Evolutionary conservation across 2,113 vertebrate species (phyloP), one percentile per base, ranked within the genome.

Genomic region (Tachuris rubrigastra): DNA sequence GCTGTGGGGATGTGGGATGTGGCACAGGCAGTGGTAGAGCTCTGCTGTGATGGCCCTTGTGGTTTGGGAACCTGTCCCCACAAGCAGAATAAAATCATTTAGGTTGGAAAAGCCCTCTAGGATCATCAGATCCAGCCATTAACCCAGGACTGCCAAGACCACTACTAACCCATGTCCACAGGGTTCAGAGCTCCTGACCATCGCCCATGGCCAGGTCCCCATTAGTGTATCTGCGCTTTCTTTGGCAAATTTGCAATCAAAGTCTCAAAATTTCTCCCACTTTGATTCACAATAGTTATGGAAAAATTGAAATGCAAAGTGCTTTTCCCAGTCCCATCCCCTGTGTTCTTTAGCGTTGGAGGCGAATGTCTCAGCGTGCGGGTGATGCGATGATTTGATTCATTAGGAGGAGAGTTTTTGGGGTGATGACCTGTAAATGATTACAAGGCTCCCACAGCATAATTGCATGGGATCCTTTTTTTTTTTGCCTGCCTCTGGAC

Each of bases 371-470:
- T 35, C 72, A 3, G 65, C 8, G 3, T 50, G 82, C 2, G 0
- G 16, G 72, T 7, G 87, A 42, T 17, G 79, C 3, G 1, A 20
- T 3, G 87, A 37, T 39, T 35, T 8, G 2, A 15, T 66, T 92
- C 89, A 65, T 88, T 94, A 92, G 93, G 74, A 69, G 77, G 67
- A 90, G 84, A 79, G 78, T 41, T 83, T 65, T 56, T 0, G 8
- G 69, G 86, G 87, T 78, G 84, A 31, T 89, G 90, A 85, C 92
- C 83, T 88, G 77, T 90, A n/a, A 93, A 72, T 74, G 78, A 90
- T 93, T 89, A 60, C 96, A 80, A 46, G 56, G 72, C 90, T 95
- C 77, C 66, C 59, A 37, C 23, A 1, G 78, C 80, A 67, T 63
- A 89, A 94, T 85, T 93, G 94, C 87, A 39, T 17, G 20, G 35